Evolutionary conservation across 1,140 invertebrate species (phyloP), one percentile per base, ranked within the genome.

Genomic region (Phocides pigmalion): DNA sequence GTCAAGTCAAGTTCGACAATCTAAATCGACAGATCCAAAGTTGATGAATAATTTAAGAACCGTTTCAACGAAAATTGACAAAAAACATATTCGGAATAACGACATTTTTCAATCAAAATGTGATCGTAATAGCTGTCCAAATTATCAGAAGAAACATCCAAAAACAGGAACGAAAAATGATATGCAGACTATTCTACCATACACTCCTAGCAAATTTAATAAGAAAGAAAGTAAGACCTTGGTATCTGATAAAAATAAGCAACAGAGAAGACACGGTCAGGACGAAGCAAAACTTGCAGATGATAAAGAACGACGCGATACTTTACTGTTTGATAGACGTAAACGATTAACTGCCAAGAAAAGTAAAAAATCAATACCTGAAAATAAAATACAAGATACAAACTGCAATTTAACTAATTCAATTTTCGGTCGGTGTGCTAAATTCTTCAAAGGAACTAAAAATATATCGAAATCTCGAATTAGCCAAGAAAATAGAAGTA

Each of bases 181-280:
- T 46, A 70, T 79, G 66, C 17, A 72, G 49, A 78, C 68, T 4
- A 70, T 81, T 54, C 63, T 79, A 19, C 72, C 81, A 2, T 79
- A 71, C 49, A 51, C 32, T 16, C 63, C 74, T n/a, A 66, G 25
- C 25, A 83, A 78, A 56, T 79, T 73, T 54, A 70, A 76, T 56
- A 73, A 68, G 53, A 70, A 69, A 25, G 12, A 15, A n/a, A 78
- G 73, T 41, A 68, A 72, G 56, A 71, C 75, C 11, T 32, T 70
- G 8, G 0, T 68, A 32, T n/a, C 50, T n/a, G 4, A 19, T 22
- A 19, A 74, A 51, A 25, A 58, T 22, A 63, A 56, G 28, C 50
- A 22, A 53, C 49, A 32, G 9, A 49, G 53, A 20, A 42, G 41
- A 28, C 12, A 32, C 11, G 0, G 16, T 41, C 35, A 19, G 14